Percentiles rank a stretch among this genome's conserved stretches.
These are phyloP conservation scores for Harpegnathos saltator DNA, from an alignment of 1,140 invertebrate genomes.

Conservation along the genomic window DNA sequence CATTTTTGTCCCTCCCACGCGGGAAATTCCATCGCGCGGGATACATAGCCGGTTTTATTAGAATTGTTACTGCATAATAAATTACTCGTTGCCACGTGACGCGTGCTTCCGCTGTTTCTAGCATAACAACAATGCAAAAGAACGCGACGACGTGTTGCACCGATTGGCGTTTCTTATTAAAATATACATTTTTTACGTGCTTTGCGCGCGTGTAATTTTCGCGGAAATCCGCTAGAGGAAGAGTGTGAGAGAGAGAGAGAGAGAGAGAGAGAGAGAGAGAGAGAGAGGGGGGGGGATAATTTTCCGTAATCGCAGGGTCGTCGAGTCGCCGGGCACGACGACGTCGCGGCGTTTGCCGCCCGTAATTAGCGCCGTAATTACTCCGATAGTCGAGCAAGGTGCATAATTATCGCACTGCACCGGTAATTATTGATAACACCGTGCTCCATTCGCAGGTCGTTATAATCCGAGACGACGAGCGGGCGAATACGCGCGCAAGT, in stretches of 20 bases:
- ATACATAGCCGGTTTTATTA: no score
- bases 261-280: no score
- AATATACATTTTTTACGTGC: not conserved
- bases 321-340: not conserved
- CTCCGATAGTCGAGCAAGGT: conserved; percentile 1
- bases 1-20: conserved; percentile 22
- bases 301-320: not conserved
- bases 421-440: conserved; percentile 45
- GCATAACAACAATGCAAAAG: no score
- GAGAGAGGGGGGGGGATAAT: not conserved
- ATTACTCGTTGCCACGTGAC: not conserved
- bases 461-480: not conserved
- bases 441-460: conserved; percentile 11
- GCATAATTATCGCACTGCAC: conserved; percentile 36
- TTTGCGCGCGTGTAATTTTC: not conserved
- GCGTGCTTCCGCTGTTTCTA: no score
- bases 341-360: not conserved
- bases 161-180: no score
- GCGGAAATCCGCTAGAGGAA: not conserved
- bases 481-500: not conserved
- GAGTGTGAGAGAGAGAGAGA: no score
- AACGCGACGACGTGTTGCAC: no score
- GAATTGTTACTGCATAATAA: not conserved
- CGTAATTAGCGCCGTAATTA: conserved; percentile 65
- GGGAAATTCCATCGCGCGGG: not conserved